Evolutionary conservation across 2,888 invertebrate genomes (phyloP).

Genomic region (Polydrusus pterygomalis): DNA sequence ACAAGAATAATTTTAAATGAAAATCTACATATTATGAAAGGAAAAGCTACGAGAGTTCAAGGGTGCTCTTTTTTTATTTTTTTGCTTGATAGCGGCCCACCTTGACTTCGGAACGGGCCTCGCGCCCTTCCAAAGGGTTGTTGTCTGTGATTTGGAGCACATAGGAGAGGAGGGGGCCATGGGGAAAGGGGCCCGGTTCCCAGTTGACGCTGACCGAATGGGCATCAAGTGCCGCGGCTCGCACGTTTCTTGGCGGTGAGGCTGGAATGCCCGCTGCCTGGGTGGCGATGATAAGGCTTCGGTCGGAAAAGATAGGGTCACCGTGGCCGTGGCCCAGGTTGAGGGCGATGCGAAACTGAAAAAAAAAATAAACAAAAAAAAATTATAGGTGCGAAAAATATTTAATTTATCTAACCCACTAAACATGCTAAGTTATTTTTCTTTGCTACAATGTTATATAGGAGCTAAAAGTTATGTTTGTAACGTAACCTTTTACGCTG

Average conservation of each 20-base stretch:
- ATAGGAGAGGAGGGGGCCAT: slow-evolving; percentile 92
- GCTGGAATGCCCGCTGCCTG: slow-evolving; percentile 83
- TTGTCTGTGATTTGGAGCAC: slow-evolving; percentile 80
- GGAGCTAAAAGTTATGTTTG: no score
- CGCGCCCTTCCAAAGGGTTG: slow-evolving; percentile 64
- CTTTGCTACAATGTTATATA: no score
- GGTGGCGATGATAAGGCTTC: slow-evolving; percentile 86
- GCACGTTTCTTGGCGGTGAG: slow-evolving; percentile 84
- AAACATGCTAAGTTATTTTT: no score
- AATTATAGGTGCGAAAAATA: no score
- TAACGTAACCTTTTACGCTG: no score
- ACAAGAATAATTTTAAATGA: slow-evolving; percentile 10
- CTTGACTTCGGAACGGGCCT: slow-evolving; percentile 69
- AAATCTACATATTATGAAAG: slow-evolving; percentile 13
- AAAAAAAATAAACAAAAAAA: slow-evolving; percentile 16
- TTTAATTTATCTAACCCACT: no score
- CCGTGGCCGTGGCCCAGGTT: slow-evolving; percentile 78
- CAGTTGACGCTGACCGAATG: slow-evolving; percentile 90
- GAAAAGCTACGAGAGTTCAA: slow-evolving; percentile 7
- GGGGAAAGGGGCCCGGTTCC: slow-evolving; percentile 90
- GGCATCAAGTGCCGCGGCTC: slow-evolving; percentile 86
- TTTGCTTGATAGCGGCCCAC: slow-evolving; percentile 62
- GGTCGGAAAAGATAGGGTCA: slow-evolving; percentile 79
- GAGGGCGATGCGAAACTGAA: slow-evolving; percentile 90
- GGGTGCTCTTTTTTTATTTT: not conserved